Base-by-base conservation (phyloP, 1,140 invertebrate species). In the Heliconius himera region DNA sequence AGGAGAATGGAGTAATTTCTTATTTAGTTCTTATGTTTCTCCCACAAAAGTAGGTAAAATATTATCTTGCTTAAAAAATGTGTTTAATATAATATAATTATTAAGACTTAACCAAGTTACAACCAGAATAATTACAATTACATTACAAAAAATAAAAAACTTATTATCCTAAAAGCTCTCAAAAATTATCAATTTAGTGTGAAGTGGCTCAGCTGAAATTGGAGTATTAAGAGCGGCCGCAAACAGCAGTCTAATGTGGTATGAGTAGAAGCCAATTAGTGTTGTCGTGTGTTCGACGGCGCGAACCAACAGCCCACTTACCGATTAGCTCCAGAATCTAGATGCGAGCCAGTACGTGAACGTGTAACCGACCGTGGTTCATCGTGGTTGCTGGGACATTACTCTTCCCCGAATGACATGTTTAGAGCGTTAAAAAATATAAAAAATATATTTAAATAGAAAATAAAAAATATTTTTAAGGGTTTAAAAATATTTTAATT, bases 261-360 rank as follows among this genome's bases (percentile, higher is more conserved):
- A 78, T 74, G 74, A 71, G 72, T 81, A 74, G 56, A 76, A 81
- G 79, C 82, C 82, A 83, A 83, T 83, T 81, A 81, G 74, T 22
- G 80, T 74, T 77, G 76, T 83, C 73, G 46, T 78, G 41, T 49
- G 73, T 38, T 81, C 54, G 81, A 66, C 73, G 78, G 74, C 74
- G 80, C 82, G 66, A 49, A 60, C 41, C 75, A 75, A 81, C 78
- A 78, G 66, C 54, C 82, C 77, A 83, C 80, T 84, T 83, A 78
- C 70, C 79, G 76, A 83, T 81, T 75, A 78, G 76, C 46, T 22
- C 54, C 3, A 51, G 49, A 51, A 51, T 73, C 49, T 70, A 74
- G 70, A 60, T 60, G 56, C 56, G 49, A 22, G 51, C 60, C 70
- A 73, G 70, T 60, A 20, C 54, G 8, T n/a, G 51, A 51, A 22